phyloP scores from a whole-genome alignment of 1,140 invertebrate species.

The Doryteuthis pealeii region DNA sequence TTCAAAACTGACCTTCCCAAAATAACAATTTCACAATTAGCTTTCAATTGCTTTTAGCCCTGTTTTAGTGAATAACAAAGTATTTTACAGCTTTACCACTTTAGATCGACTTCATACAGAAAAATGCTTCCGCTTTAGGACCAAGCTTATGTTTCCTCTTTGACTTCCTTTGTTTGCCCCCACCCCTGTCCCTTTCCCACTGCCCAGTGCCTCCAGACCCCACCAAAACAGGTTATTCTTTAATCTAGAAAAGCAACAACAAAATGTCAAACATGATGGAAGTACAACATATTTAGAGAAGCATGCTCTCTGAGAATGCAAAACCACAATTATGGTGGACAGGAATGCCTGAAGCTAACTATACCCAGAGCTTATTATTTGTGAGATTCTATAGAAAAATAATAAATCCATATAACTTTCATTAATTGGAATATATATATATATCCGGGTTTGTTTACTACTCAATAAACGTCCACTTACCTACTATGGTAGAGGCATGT shows the following conservation, averaged over 20 bases:
- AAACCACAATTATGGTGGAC: background rate
- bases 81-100: conserved; percentile 4
- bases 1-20: too few relatives aligned
- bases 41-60: too few relatives aligned
- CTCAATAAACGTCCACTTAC: too few relatives aligned
- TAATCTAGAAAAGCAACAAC: conserved; percentile 8
- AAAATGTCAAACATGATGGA: background rate
- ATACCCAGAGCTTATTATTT: too few relatives aligned
- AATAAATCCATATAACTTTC: too few relatives aligned
- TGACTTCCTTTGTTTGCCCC: background rate
- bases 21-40: too few relatives aligned
- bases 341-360: background rate
- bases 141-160: background rate
- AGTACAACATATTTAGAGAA: conserved; percentile 5
- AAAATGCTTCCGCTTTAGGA: background rate
- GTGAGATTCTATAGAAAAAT: too few relatives aligned
- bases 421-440: too few relatives aligned
- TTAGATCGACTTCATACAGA: background rate
- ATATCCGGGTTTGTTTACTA: too few relatives aligned
- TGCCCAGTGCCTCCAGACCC: too few relatives aligned
- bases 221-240: background rate
- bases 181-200: too few relatives aligned
- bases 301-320: background rate
- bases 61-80: background rate
- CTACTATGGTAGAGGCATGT: too few relatives aligned